Percentiles rank a stretch among this genome's conserved stretches.
Evolutionary conservation across 37 sponge, comb jelly and placozoan genomes (phyloP).

Genomic region (Trichoplax adhaerens): DNA sequence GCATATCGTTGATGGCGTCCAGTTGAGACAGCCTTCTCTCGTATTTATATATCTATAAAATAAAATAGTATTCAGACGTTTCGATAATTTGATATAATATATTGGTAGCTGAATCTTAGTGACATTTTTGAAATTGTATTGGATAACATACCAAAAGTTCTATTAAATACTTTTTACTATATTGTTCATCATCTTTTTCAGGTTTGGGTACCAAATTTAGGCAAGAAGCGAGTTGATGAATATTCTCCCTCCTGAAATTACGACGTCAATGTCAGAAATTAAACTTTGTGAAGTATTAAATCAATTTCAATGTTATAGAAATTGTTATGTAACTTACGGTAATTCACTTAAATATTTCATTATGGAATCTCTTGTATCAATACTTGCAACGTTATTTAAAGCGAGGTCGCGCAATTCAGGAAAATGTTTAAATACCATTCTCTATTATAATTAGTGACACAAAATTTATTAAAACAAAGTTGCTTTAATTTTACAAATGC

Average conservation of each 20-base stretch:
- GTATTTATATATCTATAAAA: constrained; percentile 27
- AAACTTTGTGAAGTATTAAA: too few species aligned
- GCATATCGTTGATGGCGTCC: constrained; percentile 70
- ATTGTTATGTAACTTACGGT: not conserved
- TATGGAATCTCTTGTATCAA: constrained; percentile 63
- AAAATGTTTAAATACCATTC: constrained; percentile 60
- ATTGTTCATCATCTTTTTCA: not conserved
- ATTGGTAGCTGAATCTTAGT: not conserved
- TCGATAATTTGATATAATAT: not conserved
- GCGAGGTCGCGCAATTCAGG: constrained; percentile 64
- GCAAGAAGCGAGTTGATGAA: constrained; percentile 52
- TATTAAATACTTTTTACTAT: constrained; percentile 14
- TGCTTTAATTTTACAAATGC: not conserved
- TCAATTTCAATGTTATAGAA: too few species aligned
- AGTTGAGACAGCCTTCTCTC: constrained; percentile 74
- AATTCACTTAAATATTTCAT: constrained; percentile 21
- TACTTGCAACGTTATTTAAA: constrained; percentile 71
- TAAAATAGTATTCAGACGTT: too few species aligned
- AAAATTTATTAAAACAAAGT: not conserved
- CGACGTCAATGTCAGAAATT: too few species aligned
- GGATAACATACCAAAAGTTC: constrained; percentile 38
- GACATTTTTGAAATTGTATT: not conserved
- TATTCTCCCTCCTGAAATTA: constrained; percentile 33
- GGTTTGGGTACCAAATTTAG: constrained; percentile 35
- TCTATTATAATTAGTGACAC: constrained; percentile 19